Conservation (phyloP, 1,140 invertebrate species). For the Harpegnathos saltator region DNA sequence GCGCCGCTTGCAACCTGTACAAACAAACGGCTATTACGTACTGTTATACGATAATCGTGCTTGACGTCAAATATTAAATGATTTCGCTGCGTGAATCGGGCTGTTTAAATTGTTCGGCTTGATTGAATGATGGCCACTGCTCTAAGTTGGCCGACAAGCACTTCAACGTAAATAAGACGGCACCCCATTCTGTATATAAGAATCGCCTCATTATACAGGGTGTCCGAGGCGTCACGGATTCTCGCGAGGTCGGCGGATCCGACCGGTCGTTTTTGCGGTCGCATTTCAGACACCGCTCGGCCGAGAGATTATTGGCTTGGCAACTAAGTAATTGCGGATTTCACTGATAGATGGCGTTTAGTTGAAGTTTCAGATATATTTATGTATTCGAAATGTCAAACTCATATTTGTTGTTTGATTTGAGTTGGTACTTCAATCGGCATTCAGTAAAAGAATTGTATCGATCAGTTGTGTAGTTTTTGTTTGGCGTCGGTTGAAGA, state of each 20-base stretch:
- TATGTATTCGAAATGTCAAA: no score
- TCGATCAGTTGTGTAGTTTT: no score
- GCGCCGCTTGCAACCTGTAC: constrained; percentile 77
- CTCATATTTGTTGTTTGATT: no score
- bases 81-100: constrained; percentile 83
- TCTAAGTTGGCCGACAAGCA: constrained; percentile 83
- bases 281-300: not conserved
- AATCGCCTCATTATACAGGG: constrained; percentile 74
- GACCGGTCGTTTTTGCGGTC: no score
- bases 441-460: no score
- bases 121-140: constrained; percentile 81
- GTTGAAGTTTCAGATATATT: no score
- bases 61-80: constrained; percentile 84
- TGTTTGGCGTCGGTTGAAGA: no score
- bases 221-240: constrained; percentile 34
- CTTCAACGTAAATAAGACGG: constrained; percentile 82
- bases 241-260: no score
- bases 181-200: constrained; percentile 71
- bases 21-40: constrained; percentile 78
- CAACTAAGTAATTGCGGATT: no score
- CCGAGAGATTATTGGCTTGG: no score
- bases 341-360: no score
- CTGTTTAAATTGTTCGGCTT: constrained; percentile 82
- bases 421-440: no score
- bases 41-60: constrained; percentile 81